Percentiles rank a stretch among this genome's conserved stretches.
phyloP scores from a whole-genome alignment of 2,113 vertebrate species.

The Ictalurus punctatus region DNA sequence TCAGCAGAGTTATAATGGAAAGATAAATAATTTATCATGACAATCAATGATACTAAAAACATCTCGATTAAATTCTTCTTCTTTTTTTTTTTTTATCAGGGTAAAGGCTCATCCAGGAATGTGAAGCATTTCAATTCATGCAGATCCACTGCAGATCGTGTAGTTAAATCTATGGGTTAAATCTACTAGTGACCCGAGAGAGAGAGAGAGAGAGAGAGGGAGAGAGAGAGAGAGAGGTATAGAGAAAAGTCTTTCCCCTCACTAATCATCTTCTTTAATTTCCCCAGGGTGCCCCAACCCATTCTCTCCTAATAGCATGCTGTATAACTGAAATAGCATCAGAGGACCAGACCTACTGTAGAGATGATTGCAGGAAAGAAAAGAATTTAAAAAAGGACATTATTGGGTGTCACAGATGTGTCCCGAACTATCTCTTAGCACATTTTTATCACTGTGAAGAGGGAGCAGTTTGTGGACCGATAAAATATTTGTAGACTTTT shows the following conservation, averaged over 20 bases:
- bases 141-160: conserved; percentile 28
- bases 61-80: neutral
- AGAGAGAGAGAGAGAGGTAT: neutral
- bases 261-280: conserved; percentile 51
- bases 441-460: neutral
- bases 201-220: neutral
- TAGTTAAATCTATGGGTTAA: conserved; percentile 13
- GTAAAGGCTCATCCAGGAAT: neutral
- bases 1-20: neutral
- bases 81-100: neutral
- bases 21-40: conserved; percentile 11
- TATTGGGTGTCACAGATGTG: conserved; percentile 5
- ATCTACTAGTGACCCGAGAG: conserved; percentile 28
- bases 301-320: conserved; percentile 34
- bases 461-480: neutral
- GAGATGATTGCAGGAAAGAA: conserved; percentile 31
- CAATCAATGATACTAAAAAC: neutral
- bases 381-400: conserved; percentile 11
- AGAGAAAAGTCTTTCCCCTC: conserved; percentile 10
- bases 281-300: conserved; percentile 38
- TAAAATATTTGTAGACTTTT: neutral
- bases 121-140: conserved; percentile 45
- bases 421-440: neutral
- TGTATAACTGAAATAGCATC: conserved; percentile 34
- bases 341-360: conserved; percentile 14